These are phyloP conservation scores for Dromius quadrimaculatus DNA, from an alignment of 2,888 invertebrate species.

Conservation along the genomic window DNA sequence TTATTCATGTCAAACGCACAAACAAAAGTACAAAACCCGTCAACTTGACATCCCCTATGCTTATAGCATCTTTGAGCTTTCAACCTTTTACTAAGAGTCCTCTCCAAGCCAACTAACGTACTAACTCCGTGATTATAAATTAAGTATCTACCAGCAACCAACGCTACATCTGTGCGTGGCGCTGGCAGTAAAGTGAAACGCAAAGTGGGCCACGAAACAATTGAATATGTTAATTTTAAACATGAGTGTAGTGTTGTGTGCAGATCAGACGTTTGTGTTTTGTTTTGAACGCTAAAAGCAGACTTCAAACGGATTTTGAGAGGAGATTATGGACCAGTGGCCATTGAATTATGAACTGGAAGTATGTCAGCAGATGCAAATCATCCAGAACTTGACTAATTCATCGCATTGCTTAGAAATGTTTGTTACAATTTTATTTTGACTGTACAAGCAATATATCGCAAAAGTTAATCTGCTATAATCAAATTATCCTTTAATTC, in stretches of 20 bases:
- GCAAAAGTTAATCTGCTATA: no score
- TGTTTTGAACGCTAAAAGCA: slow-evolving; percentile 10
- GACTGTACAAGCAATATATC: neutral
- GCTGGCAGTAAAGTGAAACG: no score
- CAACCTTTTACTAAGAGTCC: no score
- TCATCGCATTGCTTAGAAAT: no score
- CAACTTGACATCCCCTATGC: no score
- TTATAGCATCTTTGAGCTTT: no score
- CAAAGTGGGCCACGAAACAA: slow-evolving; percentile 24
- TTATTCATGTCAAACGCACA: neutral
- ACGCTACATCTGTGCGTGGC: slow-evolving; percentile 6
- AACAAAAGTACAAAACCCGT: neutral
- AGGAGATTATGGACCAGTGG: no score
- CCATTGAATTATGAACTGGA: no score
- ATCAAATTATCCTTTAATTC: neutral
- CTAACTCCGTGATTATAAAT: slow-evolving; percentile 4
- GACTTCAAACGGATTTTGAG: neutral
- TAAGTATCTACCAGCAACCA: neutral
- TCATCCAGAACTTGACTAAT: no score
- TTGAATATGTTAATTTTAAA: slow-evolving; percentile 34
- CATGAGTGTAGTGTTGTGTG: slow-evolving; percentile 12
- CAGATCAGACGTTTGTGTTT: neutral
- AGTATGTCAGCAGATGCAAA: no score
- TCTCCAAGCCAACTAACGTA: neutral
- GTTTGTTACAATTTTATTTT: neutral